These are phyloP conservation scores for Drosophila pseudoananassae DNA, from an alignment of 1,140 invertebrate species.

Conservation along the genomic window DNA sequence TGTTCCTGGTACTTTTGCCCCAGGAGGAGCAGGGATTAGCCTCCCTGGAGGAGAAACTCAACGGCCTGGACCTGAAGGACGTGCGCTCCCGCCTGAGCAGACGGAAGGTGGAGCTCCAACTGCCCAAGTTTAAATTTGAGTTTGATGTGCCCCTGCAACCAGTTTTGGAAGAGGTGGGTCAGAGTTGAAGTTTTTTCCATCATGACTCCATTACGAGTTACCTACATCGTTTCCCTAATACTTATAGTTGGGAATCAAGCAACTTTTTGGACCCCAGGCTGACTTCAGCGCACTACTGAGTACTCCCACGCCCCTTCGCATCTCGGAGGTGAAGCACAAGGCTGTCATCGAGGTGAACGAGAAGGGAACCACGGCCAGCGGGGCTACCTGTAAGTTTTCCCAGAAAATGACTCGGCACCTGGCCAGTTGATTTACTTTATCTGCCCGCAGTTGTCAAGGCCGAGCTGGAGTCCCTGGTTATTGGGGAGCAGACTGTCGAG, in stretches of 20 bases:
- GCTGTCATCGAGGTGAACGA: slow-evolving; percentile 86
- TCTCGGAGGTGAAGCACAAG: slow-evolving; percentile 85
- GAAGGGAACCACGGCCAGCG: slow-evolving; percentile 86
- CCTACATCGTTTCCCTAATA: neutral
- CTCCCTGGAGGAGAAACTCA: slow-evolving; percentile 84
- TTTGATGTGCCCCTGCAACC: slow-evolving; percentile 85
- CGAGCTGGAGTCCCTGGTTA: slow-evolving; percentile 10
- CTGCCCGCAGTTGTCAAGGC: slow-evolving; percentile 22
- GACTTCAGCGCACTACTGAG: slow-evolving; percentile 87
- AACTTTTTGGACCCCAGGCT: slow-evolving; percentile 85
- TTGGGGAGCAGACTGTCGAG: slow-evolving; percentile 19
- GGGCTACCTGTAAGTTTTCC: slow-evolving; percentile 68
- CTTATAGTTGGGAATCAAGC: slow-evolving; percentile 85
- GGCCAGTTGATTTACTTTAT: slow-evolving; percentile 1
- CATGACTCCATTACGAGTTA: neutral
- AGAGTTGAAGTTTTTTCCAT: neutral
- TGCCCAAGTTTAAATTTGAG: slow-evolving; percentile 88
- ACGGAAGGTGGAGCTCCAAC: slow-evolving; percentile 84
- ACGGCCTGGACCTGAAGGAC: slow-evolving; percentile 63
- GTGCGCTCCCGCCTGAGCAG: slow-evolving; percentile 60
- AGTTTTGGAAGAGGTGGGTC: slow-evolving; percentile 84
- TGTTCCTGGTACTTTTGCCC: slow-evolving; percentile 87
- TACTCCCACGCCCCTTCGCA: slow-evolving; percentile 83
- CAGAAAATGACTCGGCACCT: neutral
- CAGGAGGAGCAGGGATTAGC: slow-evolving; percentile 84